A percentile compares a stretch with the other conserved stretches of the same genome.
phyloP scores from a whole-genome alignment of 2,797 vertebrate genomes.

The Lithobates pipiens region DNA sequence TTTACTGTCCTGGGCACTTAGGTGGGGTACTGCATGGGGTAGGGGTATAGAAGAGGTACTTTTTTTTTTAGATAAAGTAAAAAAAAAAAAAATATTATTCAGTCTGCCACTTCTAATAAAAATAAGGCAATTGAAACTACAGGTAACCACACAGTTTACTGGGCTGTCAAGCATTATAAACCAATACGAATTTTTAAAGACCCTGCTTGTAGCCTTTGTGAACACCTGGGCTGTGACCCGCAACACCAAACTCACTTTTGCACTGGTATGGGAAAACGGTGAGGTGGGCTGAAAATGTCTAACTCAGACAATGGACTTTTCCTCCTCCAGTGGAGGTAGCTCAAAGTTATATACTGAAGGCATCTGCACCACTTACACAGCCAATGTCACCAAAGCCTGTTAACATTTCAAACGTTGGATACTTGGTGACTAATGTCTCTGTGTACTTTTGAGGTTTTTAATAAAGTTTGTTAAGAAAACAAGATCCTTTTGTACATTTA shows the following conservation, averaged over 20 bases:
- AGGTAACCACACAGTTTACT: neutral
- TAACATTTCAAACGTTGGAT: neutral
- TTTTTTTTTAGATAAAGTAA: neutral
- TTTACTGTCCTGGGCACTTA: neutral
- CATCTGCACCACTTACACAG: neutral
- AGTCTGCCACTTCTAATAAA: neutral
- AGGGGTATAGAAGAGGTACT: neutral
- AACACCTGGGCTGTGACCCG: neutral
- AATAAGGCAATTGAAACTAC: neutral
- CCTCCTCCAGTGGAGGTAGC: neutral
- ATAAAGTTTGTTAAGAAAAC: neutral
- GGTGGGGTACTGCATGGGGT: neutral
- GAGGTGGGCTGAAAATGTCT: neutral
- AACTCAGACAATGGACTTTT: neutral
- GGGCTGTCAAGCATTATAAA: neutral
- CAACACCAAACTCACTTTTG: neutral
- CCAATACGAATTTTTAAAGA: neutral
- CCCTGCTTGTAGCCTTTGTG: neutral
- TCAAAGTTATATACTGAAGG: neutral
- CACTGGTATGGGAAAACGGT: neutral
- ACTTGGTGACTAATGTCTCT: neutral
- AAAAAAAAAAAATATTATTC: neutral
- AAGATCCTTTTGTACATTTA: neutral
- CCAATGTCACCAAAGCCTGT: slow-evolving; percentile 1
- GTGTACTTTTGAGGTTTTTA: neutral